These are phyloP conservation scores for Ctena decussata DNA, from an alignment of 2,888 invertebrate species.

Conservation along the genomic window DNA sequence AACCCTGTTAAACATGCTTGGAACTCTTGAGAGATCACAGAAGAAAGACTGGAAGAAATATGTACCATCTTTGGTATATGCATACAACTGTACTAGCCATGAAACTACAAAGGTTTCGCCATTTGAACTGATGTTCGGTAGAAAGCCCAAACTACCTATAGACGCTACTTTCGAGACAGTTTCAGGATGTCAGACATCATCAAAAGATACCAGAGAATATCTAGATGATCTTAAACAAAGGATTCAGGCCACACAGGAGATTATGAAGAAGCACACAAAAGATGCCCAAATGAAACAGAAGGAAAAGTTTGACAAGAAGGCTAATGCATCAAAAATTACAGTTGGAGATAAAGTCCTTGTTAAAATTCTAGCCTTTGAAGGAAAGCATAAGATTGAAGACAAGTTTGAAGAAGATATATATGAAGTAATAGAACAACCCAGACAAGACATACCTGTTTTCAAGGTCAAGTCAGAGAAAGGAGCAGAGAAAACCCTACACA, in stretches of 20 bases:
- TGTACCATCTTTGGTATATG: constrained; percentile 24
- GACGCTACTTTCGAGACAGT: neutral
- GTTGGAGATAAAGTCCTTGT: neutral
- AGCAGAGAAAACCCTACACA: too few species aligned
- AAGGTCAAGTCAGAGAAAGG: neutral
- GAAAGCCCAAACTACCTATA: too few species aligned
- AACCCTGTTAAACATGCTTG: constrained; percentile 28
- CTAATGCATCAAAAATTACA: neutral
- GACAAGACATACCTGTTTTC: constrained; percentile 1
- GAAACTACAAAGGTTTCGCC: constrained; percentile 29
- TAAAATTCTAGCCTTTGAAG: neutral
- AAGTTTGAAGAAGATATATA: neutral
- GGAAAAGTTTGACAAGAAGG: neutral
- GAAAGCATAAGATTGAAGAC: neutral
- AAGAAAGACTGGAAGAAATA: constrained; percentile 31
- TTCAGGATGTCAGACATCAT: too few species aligned
- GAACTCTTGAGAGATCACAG: neutral
- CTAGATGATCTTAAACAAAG: neutral
- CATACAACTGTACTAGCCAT: constrained; percentile 32
- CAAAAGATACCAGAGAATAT: neutral
- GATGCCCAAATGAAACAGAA: neutral
- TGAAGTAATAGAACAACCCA: neutral
- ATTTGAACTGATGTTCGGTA: too few species aligned
- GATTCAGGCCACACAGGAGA: neutral
- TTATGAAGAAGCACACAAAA: neutral